Evolutionary conservation across 2,797 vertebrate species (phyloP).

Genomic region (Acridotheres tristis): DNA sequence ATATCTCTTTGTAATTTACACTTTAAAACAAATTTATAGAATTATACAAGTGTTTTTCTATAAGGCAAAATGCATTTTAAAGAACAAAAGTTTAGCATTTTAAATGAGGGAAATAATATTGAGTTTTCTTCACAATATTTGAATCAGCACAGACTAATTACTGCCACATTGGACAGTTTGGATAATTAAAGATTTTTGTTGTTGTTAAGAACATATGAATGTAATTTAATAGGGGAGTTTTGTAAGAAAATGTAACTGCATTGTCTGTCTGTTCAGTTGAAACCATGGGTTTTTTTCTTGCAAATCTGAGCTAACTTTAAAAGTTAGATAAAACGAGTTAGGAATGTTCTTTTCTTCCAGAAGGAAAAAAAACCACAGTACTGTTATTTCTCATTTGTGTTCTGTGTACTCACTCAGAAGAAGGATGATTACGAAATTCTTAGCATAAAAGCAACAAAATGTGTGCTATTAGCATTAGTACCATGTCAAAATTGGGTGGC

Average conservation of each 20-base stretch:
- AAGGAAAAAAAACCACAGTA: neutral
- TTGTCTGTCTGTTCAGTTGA: slow-evolving; percentile 39
- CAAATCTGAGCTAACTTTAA: neutral
- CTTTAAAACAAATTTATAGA: neutral
- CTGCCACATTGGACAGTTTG: slow-evolving; percentile 52
- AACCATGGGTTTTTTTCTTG: neutral
- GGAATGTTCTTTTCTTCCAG: neutral
- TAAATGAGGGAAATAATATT: neutral
- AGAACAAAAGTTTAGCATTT: neutral
- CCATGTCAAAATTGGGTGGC: neutral
- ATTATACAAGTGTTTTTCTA: neutral
- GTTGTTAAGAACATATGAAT: slow-evolving; percentile 53
- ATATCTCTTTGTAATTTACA: neutral
- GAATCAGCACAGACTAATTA: slow-evolving; percentile 37
- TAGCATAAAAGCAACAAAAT: neutral
- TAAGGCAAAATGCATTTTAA: neutral
- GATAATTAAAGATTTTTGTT: slow-evolving; percentile 54
- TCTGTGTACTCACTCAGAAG: neutral
- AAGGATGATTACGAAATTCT: neutral
- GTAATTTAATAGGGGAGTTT: slow-evolving; percentile 54
- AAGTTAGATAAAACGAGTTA: slow-evolving; percentile 13
- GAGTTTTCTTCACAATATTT: slow-evolving; percentile 18
- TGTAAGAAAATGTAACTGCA: slow-evolving; percentile 47
- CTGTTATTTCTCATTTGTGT: neutral
- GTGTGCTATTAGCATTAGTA: neutral